A percentile compares a stretch with the other conserved stretches of the same genome.
phyloP scores from a whole-genome alignment of 2,888 invertebrate genomes.

The Drosophila falleni region DNA sequence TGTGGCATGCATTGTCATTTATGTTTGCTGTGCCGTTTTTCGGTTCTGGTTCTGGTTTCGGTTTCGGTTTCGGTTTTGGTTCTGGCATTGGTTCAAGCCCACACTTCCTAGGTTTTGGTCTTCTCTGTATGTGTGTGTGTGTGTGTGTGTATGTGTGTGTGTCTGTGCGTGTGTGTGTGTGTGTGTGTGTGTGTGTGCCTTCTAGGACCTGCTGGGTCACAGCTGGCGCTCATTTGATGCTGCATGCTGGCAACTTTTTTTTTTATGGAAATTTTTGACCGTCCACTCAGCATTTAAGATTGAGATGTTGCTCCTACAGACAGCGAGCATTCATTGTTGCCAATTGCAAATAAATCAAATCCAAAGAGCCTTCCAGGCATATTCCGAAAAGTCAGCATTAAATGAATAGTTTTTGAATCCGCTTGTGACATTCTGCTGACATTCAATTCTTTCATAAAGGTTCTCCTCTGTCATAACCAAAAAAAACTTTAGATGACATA shows the following conservation, averaged over 20 bases:
- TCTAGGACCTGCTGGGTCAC: conserved; percentile 30
- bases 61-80: conserved; percentile 11
- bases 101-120: neutral
- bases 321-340: conserved; percentile 23
- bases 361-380: conserved; percentile 1
- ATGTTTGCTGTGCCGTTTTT: conserved; percentile 57
- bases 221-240: conserved; percentile 46
- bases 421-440: neutral
- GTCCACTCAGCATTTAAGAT: conserved; percentile 44
- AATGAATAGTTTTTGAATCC: conserved; percentile 19
- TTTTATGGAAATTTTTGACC: conserved; percentile 52
- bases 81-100: conserved; percentile 1
- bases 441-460: neutral
- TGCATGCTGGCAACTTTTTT: conserved; percentile 52
- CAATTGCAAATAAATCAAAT: conserved; percentile 38
- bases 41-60: neutral
- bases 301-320: conserved; percentile 46
- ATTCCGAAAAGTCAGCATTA: conserved; percentile 15
- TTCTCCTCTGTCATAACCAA: neutral
- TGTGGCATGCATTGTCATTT: conserved; percentile 71
- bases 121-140: neutral
- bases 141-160: neutral
- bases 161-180: neutral
- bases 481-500: neutral
- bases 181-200: conserved; percentile 1